Evolutionary conservation across 1,140 invertebrate species (phyloP).

Genomic region (Drosophila ficusphila): DNA sequence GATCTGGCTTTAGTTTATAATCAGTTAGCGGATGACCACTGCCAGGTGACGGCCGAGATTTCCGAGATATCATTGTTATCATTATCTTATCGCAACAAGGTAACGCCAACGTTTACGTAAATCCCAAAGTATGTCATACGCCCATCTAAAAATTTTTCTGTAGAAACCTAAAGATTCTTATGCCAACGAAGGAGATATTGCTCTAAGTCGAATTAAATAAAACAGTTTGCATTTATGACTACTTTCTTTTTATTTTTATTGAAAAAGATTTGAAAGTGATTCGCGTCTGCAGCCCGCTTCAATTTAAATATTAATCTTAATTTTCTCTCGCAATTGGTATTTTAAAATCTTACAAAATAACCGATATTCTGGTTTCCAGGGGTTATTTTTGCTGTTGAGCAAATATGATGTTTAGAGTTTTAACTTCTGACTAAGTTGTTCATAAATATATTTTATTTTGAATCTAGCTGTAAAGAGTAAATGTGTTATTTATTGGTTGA

Average conservation of each 20-base stretch:
- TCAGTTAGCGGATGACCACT: slow-evolving; percentile 48
- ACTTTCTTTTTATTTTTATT: slow-evolving; percentile 62
- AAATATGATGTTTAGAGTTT: slow-evolving; percentile 28
- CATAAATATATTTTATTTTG: slow-evolving; percentile 26
- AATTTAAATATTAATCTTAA: slow-evolving; percentile 20
- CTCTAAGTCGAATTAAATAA: background rate
- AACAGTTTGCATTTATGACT: slow-evolving; percentile 1
- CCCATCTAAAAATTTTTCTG: background rate
- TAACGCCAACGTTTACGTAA: slow-evolving; percentile 40
- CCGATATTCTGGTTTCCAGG: slow-evolving; percentile 23
- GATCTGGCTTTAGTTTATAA: slow-evolving; percentile 50
- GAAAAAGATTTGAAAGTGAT: slow-evolving; percentile 63
- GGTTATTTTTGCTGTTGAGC: slow-evolving; percentile 37
- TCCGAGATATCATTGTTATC: slow-evolving; percentile 38
- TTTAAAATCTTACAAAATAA: slow-evolving; percentile 59
- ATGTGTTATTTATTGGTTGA: slow-evolving; percentile 14
- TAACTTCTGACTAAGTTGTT: slow-evolving; percentile 20
- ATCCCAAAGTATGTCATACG: slow-evolving; percentile 24
- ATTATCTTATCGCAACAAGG: slow-evolving; percentile 59
- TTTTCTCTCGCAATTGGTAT: slow-evolving; percentile 24
- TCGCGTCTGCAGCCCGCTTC: slow-evolving; percentile 22
- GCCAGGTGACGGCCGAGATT: slow-evolving; percentile 52
- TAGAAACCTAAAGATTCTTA: too few relatives aligned
- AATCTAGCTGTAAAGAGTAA: slow-evolving; percentile 27
- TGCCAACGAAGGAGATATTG: too few relatives aligned